phyloP scores from a whole-genome alignment of 2,888 invertebrate genomes.

The Cephus spinipes region DNA sequence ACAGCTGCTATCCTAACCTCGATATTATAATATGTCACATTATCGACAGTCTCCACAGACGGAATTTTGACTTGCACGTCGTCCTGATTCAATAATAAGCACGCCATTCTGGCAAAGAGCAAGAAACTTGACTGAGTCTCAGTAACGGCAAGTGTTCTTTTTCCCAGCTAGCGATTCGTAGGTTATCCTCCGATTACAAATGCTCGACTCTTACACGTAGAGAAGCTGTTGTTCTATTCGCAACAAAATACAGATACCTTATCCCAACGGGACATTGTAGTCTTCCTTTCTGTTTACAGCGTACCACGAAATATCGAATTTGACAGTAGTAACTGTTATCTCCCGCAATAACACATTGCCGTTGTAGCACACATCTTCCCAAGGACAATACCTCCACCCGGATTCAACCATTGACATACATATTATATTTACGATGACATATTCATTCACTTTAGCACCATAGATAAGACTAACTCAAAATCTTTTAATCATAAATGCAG shows the following conservation, averaged over 20 bases:
- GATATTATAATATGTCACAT: slow-evolving; percentile 81
- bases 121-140: not conserved
- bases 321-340: slow-evolving; percentile 11
- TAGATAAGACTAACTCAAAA: not conserved
- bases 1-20: slow-evolving; percentile 77
- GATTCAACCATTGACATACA: not conserved
- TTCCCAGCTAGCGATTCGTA: not conserved
- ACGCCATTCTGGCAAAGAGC: slow-evolving; percentile 73
- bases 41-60: slow-evolving; percentile 73
- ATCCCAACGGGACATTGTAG: not conserved
- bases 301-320: not conserved
- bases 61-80: slow-evolving; percentile 77
- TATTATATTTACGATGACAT: not conserved
- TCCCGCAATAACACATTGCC: slow-evolving; percentile 4
- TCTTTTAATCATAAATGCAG: not conserved
- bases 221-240: not conserved
- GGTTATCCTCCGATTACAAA: not conserved
- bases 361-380: slow-evolving; percentile 7
- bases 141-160: not conserved
- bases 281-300: not conserved
- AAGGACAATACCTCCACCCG: not conserved
- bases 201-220: not conserved
- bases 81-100: slow-evolving; percentile 77
- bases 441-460: not conserved
- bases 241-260: not conserved